phyloP scores from a whole-genome alignment of 1,140 invertebrate genomes.

The Heliconius himera region DNA sequence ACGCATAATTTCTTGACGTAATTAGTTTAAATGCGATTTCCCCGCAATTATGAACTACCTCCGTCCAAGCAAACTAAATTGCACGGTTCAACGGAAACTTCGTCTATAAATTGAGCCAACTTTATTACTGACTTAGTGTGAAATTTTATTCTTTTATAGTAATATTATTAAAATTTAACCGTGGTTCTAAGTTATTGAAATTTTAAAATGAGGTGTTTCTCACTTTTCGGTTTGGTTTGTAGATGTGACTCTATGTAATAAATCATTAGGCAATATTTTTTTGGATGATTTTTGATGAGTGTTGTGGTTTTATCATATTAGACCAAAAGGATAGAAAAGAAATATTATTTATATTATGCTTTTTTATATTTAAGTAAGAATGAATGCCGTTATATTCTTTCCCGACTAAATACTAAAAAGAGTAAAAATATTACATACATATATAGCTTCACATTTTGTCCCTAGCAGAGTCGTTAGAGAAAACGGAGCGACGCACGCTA shows the following conservation, averaged over 20 bases:
- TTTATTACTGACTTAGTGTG: background rate
- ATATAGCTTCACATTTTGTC: no score
- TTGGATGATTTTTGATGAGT: no score
- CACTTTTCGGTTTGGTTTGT: background rate
- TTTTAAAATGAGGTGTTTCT: background rate
- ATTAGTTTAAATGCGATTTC: constrained; percentile 24
- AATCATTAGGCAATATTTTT: background rate
- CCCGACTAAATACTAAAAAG: no score
- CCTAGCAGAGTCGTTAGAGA: no score
- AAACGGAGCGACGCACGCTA: no score
- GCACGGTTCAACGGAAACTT: background rate
- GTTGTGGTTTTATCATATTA: no score
- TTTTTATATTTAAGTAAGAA: no score
- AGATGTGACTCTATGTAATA: background rate
- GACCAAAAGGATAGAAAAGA: no score
- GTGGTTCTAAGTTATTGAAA: background rate
- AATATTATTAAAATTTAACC: background rate
- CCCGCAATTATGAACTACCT: constrained; percentile 19
- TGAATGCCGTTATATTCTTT: no score
- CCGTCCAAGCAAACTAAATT: constrained; percentile 1
- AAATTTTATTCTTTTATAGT: background rate
- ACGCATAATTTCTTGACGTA: constrained; percentile 7
- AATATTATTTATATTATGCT: no score
- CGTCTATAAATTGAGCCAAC: background rate
- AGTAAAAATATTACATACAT: no score